Conservation (phyloP, 2,113 vertebrate genomes). For the Lampris megalopsis region DNA sequence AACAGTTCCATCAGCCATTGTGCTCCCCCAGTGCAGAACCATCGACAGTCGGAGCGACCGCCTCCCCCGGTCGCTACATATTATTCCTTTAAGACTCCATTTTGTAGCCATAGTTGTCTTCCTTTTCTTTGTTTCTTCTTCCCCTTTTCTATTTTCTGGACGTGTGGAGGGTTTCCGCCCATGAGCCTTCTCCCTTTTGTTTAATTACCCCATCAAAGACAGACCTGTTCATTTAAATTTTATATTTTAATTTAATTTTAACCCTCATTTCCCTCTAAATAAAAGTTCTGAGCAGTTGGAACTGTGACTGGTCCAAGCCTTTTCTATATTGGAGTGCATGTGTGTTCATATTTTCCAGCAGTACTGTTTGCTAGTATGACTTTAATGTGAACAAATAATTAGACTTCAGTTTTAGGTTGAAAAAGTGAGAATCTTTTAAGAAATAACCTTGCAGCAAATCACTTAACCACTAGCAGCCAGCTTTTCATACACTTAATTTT, state of each 20-base stretch:
- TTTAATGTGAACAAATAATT: not conserved
- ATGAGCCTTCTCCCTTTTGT: constrained; percentile 11
- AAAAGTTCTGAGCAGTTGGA: constrained; percentile 85
- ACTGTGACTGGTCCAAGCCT: constrained; percentile 24
- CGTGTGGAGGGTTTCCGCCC: constrained; percentile 37
- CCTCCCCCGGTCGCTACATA: too few species aligned
- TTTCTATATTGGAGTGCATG: constrained; percentile 8
- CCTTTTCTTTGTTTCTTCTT: constrained; percentile 22
- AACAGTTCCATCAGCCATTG: too few species aligned
- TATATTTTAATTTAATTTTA: constrained; percentile 85
- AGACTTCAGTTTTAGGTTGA: too few species aligned
- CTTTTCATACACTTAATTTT: not conserved
- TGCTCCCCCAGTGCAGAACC: too few species aligned
- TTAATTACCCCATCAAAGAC: constrained; percentile 53
- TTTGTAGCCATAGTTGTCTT: constrained; percentile 51
- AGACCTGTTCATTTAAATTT: constrained; percentile 72
- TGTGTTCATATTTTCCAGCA: not conserved
- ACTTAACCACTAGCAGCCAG: too few species aligned
- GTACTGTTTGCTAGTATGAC: too few species aligned
- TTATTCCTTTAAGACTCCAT: constrained; percentile 43
- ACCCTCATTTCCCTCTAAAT: constrained; percentile 82
- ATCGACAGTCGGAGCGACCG: too few species aligned
- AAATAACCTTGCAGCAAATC: too few species aligned
- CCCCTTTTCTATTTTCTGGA: constrained; percentile 8
- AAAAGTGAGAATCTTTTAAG: too few species aligned